A percentile compares a stretch with the other conserved stretches of the same genome.
Evolutionary conservation across 2,888 invertebrate genomes (phyloP).

Genomic region (Drosophila suboccidentalis): DNA sequence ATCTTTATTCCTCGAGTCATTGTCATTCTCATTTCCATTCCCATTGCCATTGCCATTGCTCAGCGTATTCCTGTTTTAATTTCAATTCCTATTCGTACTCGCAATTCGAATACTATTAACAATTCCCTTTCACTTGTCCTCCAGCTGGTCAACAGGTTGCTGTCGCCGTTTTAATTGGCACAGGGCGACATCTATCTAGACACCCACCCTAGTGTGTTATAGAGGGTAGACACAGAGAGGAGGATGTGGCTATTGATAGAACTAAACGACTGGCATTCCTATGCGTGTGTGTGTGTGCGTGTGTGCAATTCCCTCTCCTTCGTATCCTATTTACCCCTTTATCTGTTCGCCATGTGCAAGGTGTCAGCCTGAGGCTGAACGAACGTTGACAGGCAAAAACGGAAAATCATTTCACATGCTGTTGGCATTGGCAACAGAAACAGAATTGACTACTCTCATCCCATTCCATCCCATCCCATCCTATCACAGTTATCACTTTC

Average conservation of each 20-base stretch:
- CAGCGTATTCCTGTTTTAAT: constrained; percentile 10
- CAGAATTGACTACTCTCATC: background rate
- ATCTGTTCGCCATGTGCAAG: constrained; percentile 8
- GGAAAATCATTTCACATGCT: constrained; percentile 69
- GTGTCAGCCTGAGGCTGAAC: constrained; percentile 35
- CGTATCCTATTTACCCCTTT: background rate
- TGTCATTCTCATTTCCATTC: background rate
- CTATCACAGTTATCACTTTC: background rate
- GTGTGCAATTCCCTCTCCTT: constrained; percentile 1
- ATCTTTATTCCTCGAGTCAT: background rate
- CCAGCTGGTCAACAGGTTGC: constrained; percentile 55
- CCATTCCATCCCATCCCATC: background rate
- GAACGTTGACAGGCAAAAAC: constrained; percentile 62
- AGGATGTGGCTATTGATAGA: constrained; percentile 41
- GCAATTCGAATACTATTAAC: background rate
- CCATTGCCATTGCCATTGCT: background rate
- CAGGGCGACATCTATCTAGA: constrained; percentile 3
- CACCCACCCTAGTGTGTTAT: background rate
- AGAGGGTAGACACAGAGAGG: background rate
- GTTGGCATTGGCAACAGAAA: constrained; percentile 22
- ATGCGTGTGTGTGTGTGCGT: constrained; percentile 23
- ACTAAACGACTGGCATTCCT: constrained; percentile 16
- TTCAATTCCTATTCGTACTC: constrained; percentile 1
- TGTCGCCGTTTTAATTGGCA: constrained; percentile 43
- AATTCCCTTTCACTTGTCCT: constrained; percentile 17